phyloP scores from a whole-genome alignment of 2,888 invertebrate species.

The Drosophila formosana region DNA sequence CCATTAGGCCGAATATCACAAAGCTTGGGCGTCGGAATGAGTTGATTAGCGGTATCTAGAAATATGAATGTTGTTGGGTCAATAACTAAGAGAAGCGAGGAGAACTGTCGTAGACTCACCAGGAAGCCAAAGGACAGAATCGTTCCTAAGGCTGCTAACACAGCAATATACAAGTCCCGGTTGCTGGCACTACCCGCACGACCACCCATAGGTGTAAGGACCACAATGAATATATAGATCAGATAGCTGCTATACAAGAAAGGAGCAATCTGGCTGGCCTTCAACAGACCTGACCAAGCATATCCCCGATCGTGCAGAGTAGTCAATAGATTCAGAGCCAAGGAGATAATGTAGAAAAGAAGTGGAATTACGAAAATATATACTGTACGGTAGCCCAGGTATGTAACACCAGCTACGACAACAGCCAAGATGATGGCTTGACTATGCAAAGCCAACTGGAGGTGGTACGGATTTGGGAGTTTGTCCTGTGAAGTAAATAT shows the following conservation, averaged over 20 bases:
- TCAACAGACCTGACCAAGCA: slow-evolving; percentile 74
- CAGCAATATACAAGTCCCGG: slow-evolving; percentile 87
- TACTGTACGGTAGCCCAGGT: slow-evolving; percentile 70
- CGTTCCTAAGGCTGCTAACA: slow-evolving; percentile 80
- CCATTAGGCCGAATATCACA: slow-evolving; percentile 35
- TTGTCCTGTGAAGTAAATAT: slow-evolving; percentile 60
- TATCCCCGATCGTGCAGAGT: slow-evolving; percentile 68
- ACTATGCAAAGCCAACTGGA: slow-evolving; percentile 80
- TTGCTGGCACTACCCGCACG: slow-evolving; percentile 83
- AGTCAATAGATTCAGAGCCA: slow-evolving; percentile 76
- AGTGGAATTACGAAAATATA: slow-evolving; percentile 77
- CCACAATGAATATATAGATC: slow-evolving; percentile 85
- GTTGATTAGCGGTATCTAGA: slow-evolving; percentile 52
- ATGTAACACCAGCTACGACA: slow-evolving; percentile 61
- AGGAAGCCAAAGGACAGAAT: slow-evolving; percentile 82
- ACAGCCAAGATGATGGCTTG: slow-evolving; percentile 77
- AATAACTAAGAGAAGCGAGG: background rate
- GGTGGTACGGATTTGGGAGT: slow-evolving; percentile 63
- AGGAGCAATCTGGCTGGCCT: slow-evolving; percentile 84
- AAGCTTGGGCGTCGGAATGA: slow-evolving; percentile 48
- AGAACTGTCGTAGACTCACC: slow-evolving; percentile 56
- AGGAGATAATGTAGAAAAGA: slow-evolving; percentile 72
- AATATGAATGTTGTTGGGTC: background rate
- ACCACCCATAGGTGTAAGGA: slow-evolving; percentile 88
- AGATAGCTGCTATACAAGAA: slow-evolving; percentile 85